Percentiles rank a stretch among this genome's conserved stretches.
Evolutionary conservation across 1,140 invertebrate genomes (phyloP).

Genomic region (Ceratosolen fusciceps): DNA sequence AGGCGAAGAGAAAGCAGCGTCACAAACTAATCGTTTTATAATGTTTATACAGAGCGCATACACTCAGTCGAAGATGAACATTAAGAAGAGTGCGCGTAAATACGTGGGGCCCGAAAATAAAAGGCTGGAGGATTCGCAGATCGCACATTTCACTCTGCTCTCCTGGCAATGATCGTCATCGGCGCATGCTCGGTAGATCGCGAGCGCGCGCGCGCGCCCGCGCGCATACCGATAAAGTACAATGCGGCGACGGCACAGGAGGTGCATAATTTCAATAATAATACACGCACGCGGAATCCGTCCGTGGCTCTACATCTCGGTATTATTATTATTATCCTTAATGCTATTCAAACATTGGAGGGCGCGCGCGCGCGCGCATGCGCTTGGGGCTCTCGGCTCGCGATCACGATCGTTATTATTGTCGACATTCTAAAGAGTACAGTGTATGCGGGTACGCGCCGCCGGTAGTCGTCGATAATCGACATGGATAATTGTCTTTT

Average conservation of each 20-base stretch:
- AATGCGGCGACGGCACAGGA: background rate
- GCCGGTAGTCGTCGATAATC: background rate
- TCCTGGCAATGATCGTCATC: background rate
- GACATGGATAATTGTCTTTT: background rate
- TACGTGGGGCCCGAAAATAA: background rate
- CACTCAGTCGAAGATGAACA: background rate
- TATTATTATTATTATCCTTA: slow-evolving; percentile 54
- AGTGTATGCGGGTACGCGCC: background rate
- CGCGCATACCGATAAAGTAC: background rate
- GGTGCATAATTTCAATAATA: slow-evolving; percentile 16
- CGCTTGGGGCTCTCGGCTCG: slow-evolving; percentile 14
- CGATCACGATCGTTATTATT: slow-evolving; percentile 41
- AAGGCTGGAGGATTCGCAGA: background rate
- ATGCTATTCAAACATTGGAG: slow-evolving; percentile 51
- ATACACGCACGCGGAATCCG: background rate
- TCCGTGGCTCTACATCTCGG: background rate
- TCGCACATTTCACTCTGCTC: background rate
- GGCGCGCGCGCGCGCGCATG: background rate
- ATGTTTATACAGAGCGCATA: background rate
- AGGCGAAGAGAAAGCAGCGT: too few relatives aligned
- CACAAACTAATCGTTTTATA: background rate
- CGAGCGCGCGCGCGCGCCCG: background rate
- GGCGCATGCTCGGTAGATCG: background rate
- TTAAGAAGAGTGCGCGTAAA: background rate
- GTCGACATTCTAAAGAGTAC: slow-evolving; percentile 42